A percentile compares a stretch with the other conserved stretches of the same genome.
phyloP scores from a whole-genome alignment of 2,113 vertebrate species.

The Dasypus novemcinctus region DNA sequence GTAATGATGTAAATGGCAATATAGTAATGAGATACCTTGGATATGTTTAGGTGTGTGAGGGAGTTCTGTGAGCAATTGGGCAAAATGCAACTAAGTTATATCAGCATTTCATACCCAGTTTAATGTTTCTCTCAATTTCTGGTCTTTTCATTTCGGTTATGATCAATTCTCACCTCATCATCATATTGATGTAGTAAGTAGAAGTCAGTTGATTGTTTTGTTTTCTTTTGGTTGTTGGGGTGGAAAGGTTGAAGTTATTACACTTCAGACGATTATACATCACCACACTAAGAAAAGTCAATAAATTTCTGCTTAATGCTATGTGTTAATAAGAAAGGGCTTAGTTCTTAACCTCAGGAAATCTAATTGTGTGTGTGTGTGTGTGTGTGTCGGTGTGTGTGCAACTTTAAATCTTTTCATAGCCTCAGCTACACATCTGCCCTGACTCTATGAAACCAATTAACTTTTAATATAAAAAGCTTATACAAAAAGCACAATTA shows the following conservation, averaged over 20 bases:
- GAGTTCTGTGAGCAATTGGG: background rate
- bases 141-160: background rate
- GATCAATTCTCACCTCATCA: background rate
- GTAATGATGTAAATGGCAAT: background rate
- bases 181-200: background rate
- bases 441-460: background rate
- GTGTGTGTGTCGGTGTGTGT: rapidly evolving
- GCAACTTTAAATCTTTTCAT: background rate
- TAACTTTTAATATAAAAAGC: background rate
- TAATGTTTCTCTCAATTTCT: background rate
- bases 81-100: background rate
- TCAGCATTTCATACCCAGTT: background rate
- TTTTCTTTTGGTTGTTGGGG: background rate
- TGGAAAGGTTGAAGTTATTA: background rate
- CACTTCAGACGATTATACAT: background rate
- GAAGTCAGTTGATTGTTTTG: background rate
- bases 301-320: background rate
- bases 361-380: background rate
- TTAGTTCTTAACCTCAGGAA: background rate
- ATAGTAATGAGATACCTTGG: rapidly evolving
- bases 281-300: background rate
- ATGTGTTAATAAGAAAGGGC: background rate
- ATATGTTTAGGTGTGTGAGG: background rate
- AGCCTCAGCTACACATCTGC: background rate
- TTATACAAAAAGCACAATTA: conserved; percentile 24